phyloP scores from a whole-genome alignment of 2,797 vertebrate genomes.

The Macropodus opercularis region DNA sequence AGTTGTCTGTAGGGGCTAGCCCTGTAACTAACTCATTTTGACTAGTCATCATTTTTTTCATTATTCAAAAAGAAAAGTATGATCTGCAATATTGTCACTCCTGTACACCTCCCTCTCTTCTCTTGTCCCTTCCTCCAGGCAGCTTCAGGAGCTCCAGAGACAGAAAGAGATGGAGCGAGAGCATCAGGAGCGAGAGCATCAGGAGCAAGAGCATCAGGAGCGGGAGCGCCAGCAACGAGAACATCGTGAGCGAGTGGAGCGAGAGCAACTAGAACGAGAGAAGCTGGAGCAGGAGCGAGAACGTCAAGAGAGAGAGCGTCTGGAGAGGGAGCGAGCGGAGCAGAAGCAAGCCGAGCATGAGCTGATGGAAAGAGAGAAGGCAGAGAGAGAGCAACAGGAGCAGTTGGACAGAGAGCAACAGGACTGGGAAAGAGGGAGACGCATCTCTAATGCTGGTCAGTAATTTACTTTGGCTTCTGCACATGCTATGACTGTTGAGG shows the following conservation, averaged over 20 bases:
- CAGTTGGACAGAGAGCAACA: constrained; percentile 87
- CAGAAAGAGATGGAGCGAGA: constrained; percentile 78
- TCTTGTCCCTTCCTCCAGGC: constrained; percentile 57
- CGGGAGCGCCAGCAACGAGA: constrained; percentile 82
- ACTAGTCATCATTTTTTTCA: neutral
- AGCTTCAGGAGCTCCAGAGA: constrained; percentile 72
- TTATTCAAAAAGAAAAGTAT: too few species aligned
- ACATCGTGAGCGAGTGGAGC: constrained; percentile 72
- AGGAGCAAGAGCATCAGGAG: constrained; percentile 81
- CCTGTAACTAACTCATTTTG: neutral
- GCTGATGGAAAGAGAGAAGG: constrained; percentile 77
- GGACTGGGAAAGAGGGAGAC: constrained; percentile 94
- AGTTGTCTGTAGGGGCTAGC: constrained; percentile 8
- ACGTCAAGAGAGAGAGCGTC: constrained; percentile 67
- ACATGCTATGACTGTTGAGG: too few species aligned
- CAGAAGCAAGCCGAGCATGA: constrained; percentile 66
- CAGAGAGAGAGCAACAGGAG: constrained; percentile 78
- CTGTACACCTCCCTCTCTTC: neutral
- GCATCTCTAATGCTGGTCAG: constrained; percentile 92
- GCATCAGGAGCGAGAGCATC: constrained; percentile 71
- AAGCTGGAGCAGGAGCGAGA: constrained; percentile 80
- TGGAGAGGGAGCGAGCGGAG: constrained; percentile 80
- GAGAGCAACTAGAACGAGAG: constrained; percentile 83
- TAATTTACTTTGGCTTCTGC: constrained; percentile 4
- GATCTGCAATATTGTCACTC: neutral